Evolutionary conservation across 2,888 invertebrate genomes (phyloP).

Genomic region (Philhelius pedissequus): DNA sequence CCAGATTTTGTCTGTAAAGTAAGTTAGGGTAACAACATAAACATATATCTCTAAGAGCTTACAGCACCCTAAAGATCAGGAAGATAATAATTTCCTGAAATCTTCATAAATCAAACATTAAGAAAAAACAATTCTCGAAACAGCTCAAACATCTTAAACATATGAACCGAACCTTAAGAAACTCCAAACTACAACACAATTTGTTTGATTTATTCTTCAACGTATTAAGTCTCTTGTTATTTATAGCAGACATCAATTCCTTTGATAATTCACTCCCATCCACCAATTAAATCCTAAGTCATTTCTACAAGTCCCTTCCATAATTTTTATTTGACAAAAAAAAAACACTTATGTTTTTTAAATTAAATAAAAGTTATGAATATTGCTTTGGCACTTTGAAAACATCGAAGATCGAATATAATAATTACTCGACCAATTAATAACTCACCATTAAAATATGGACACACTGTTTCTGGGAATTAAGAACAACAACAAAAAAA

Average conservation of each 20-base stretch:
- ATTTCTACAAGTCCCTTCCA: neutral
- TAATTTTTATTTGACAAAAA: neutral
- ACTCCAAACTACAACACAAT: neutral
- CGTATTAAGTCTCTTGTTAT: neutral
- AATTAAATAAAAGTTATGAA: slow-evolving; percentile 46
- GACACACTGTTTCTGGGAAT: neutral
- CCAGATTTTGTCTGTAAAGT: too few relatives aligned
- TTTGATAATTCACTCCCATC: neutral
- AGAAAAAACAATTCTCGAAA: too few relatives aligned
- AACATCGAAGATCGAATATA: slow-evolving; percentile 50
- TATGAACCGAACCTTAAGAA: neutral
- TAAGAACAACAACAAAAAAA: neutral
- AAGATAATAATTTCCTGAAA: too few relatives aligned
- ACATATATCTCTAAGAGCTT: too few relatives aligned
- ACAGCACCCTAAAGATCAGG: too few relatives aligned
- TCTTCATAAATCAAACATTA: too few relatives aligned
- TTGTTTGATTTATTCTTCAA: neutral
- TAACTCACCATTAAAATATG: slow-evolving; percentile 42
- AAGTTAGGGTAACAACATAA: too few relatives aligned
- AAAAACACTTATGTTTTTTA: neutral
- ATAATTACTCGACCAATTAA: slow-evolving; percentile 63
- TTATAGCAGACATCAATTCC: neutral
- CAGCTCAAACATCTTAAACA: neutral
- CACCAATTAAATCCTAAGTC: slow-evolving; percentile 30
- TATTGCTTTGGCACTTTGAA: slow-evolving; percentile 38